Evolutionary conservation across 1,140 invertebrate genomes (phyloP).

Genomic region (Asobara japonica): DNA sequence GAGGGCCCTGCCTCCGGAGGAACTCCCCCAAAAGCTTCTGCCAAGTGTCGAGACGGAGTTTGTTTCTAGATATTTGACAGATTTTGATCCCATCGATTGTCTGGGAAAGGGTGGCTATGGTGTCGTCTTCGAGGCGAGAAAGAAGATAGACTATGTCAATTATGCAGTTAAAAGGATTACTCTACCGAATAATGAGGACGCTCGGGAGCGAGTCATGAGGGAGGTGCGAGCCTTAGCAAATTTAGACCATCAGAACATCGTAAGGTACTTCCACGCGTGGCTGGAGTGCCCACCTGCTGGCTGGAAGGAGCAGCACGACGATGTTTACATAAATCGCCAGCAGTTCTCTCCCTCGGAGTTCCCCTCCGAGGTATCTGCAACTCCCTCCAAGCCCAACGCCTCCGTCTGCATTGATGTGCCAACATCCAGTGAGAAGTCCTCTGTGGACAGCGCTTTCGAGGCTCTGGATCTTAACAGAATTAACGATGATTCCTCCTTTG

Average conservation of each 20-base stretch:
- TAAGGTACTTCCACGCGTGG: slow-evolving; percentile 95
- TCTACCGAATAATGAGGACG: slow-evolving; percentile 82
- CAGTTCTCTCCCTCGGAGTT: slow-evolving; percentile 52
- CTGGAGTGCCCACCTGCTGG: slow-evolving; percentile 86
- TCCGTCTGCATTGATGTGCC: slow-evolving; percentile 51
- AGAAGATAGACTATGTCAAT: slow-evolving; percentile 93
- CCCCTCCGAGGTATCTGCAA: slow-evolving; percentile 47
- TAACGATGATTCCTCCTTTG: slow-evolving; percentile 47
- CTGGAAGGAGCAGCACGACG: slow-evolving; percentile 87
- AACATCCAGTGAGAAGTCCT: slow-evolving; percentile 50
- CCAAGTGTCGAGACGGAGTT: slow-evolving; percentile 56
- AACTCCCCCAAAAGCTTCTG: slow-evolving; percentile 54
- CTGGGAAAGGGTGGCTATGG: slow-evolving; percentile 96
- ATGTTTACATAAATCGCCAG: slow-evolving; percentile 67
- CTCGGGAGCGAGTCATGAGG: slow-evolving; percentile 86
- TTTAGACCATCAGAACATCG: slow-evolving; percentile 94
- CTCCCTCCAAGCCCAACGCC: slow-evolving; percentile 41
- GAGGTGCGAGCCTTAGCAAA: slow-evolving; percentile 95
- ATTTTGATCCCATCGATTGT: slow-evolving; percentile 86
- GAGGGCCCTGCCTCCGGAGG: slow-evolving; percentile 20
- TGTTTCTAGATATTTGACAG: slow-evolving; percentile 81
- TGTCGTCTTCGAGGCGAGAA: slow-evolving; percentile 94
- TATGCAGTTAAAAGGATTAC: slow-evolving; percentile 97
- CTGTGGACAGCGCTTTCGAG: slow-evolving; percentile 55
- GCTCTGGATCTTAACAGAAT: slow-evolving; percentile 48